Evolutionary conservation across 2,113 vertebrate genomes (phyloP).

Genomic region (Lasiurus cinereus): DNA sequence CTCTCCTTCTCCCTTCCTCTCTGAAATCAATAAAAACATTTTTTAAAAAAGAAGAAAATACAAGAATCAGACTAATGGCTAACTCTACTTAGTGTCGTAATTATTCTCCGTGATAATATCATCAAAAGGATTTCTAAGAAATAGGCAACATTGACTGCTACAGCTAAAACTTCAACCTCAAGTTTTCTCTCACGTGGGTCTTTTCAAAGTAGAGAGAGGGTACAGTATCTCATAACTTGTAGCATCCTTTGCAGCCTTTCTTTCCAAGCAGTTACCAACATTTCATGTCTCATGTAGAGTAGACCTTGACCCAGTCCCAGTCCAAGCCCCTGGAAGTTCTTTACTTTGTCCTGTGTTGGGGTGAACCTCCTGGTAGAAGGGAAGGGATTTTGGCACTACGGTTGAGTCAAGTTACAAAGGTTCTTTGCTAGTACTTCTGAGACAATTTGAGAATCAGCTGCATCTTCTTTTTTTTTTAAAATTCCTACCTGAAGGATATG

Average conservation of each 20-base stretch:
- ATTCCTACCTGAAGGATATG: too few species aligned
- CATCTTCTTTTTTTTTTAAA: neutral
- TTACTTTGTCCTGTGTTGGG: neutral
- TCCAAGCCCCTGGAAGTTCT: neutral
- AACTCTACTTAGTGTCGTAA: neutral
- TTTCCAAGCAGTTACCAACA: neutral
- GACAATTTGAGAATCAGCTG: neutral
- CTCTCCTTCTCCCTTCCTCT: too few species aligned
- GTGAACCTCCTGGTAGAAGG: neutral
- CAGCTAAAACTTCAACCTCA: neutral
- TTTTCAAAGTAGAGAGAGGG: neutral
- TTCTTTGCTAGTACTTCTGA: neutral
- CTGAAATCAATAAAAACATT: too few species aligned
- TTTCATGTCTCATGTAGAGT: neutral
- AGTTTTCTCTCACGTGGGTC: neutral
- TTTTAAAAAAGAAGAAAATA: too few species aligned
- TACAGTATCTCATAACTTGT: neutral
- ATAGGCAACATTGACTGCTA: neutral
- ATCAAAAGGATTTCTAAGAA: neutral
- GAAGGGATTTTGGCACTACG: neutral
- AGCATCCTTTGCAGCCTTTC: neutral
- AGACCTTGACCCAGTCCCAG: neutral
- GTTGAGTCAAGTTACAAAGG: neutral
- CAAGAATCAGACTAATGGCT: neutral
- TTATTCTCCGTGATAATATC: neutral